Evolutionary conservation across 2,888 invertebrate species (phyloP), one percentile per base, ranked within the genome.

Genomic region (Empis livida): DNA sequence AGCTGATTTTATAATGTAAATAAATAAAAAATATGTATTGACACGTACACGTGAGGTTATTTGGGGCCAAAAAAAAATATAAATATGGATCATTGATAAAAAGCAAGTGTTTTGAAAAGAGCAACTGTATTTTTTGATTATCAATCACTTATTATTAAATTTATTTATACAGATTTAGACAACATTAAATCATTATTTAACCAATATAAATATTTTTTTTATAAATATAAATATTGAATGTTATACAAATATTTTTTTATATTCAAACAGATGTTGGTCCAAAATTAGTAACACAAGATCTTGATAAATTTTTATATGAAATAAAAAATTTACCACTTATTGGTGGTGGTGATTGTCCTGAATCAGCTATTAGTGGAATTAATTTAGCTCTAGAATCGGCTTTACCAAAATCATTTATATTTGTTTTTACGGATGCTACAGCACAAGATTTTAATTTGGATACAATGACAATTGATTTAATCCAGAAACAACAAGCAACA

Each of bases 301-400:
- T 77, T n/a, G 63, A 70, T n/a, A 68, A 73, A 11, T 78, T 82
- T 60, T 73, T 77, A 53, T 57, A 70, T 13, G 74, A 75, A 9
- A 60, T 84, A 27, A 70, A 73, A 47, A 67, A 71, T 38, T 71
- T 82, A 5, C 65, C 67, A 20, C 77, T 84, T 3, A 73, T 76
- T 52, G 83, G 84, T 1, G 84, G 85, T 1, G 82, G 80, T 0
- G 83, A 84, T 60, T 86, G 86, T 58, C 84, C 84, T 0, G 85
- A 85, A 67, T 81, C 76, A 72, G 76, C 80, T 1, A 62, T 84
- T 8, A 72, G 73, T 0, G 85, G 82, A n/a, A 77, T 83, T 37
- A 73, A 74, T 46, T 63, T 75, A 49, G 84, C 84, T 0, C 65
- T 86, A 31, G 74, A 78, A 55, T 73, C 74, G 10, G 77, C 80